Conservation (phyloP, 2,888 invertebrate genomes). For the Noctua janthina region DNA sequence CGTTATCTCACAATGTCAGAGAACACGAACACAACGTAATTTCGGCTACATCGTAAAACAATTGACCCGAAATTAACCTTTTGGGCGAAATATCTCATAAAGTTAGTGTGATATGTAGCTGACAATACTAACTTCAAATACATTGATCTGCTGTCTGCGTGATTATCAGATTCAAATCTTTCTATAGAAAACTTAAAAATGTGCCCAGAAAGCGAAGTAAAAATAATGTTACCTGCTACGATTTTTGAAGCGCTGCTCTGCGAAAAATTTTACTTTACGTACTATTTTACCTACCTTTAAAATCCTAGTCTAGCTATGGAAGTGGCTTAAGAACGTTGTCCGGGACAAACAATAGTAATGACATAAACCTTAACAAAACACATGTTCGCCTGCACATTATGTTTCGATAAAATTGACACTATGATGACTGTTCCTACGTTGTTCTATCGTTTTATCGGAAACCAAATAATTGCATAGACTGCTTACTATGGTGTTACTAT, state of each 20-base stretch:
- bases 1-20: background rate
- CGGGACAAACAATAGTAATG: background rate
- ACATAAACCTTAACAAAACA: no score
- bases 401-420: background rate
- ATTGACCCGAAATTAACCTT: conserved; percentile 23
- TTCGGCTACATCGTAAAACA: background rate
- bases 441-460: background rate
- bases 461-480: background rate
- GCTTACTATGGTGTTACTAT: background rate
- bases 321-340: no score
- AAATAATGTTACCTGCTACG: background rate
- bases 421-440: background rate
- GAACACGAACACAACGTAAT: background rate
- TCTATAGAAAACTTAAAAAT: background rate
- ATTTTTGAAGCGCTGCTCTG: background rate
- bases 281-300: background rate
- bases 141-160: background rate
- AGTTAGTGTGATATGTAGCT: background rate
- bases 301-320: background rate
- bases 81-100: background rate
- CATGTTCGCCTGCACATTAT: background rate
- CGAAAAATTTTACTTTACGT: background rate
- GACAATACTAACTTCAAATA: background rate
- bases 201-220: background rate
- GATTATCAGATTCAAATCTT: background rate